Base-by-base conservation (phyloP, 2,888 invertebrate genomes). In the Helicoverpa assulta region DNA sequence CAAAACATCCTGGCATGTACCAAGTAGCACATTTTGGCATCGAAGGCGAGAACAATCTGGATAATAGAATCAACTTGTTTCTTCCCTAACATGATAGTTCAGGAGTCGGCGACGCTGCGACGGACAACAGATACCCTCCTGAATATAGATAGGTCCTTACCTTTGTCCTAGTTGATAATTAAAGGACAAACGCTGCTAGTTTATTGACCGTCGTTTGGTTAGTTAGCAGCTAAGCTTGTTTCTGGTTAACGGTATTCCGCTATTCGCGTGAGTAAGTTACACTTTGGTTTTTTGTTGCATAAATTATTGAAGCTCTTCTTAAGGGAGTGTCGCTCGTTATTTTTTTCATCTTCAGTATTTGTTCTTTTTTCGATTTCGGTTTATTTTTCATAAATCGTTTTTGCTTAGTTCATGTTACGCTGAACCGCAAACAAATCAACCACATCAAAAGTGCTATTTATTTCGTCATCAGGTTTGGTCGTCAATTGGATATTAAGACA, bases 21-120 rank as follows among this genome's bases (percentile, higher is more conserved):
- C 57, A 72, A 73, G 78, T 92, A 90, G 86, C 86, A 88, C 85
- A 89, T 93, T 94, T 93, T 94, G 95, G 94, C 94, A 93, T 89
- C 87, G 86, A 82, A 92, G 93, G 93, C 94, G 94, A 93, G 94
- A 94, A 94, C 93, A 93, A 94, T 94, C 93, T 91, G 88, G 89
- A 84, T 93, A 94, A 94, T 94, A 94, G 93, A 93, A 94, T 94
- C 87, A 89, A 90, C 86, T 92, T 87, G 87, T 90, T 91, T 90
- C 89, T 90, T 90, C 86, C 84, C 83, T 82, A 76, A 74, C 67
- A 74, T 73, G 70, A 80, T 76, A 72, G 77, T 80, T 83, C 58
- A 71, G 75, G 78, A 76, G 6, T 62, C 68, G 87, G 89, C 91
- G 90, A 84, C 89, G 75, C 76, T 67, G 56, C 67, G 90, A 84